Evolutionary conservation across 2,113 vertebrate genomes (phyloP).

Genomic region (Cyanoderma ruficeps): DNA sequence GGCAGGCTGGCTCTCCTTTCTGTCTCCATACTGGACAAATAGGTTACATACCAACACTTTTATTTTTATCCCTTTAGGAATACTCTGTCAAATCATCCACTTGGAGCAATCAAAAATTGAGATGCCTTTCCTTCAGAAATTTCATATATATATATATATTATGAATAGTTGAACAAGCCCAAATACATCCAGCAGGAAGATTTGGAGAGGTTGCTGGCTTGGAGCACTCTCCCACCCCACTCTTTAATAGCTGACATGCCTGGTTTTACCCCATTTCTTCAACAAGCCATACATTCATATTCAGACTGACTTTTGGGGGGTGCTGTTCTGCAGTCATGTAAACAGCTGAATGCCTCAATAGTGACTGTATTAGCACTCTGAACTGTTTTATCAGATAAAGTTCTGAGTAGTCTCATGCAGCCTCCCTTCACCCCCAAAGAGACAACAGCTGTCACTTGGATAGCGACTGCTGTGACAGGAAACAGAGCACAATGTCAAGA

Average conservation of each 20-base stretch:
- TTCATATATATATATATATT: neutral
- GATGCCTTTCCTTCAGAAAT: neutral
- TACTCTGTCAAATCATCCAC: neutral
- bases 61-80: slow-evolving; percentile 46
- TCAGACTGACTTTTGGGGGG: neutral
- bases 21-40: neutral
- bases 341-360: neutral
- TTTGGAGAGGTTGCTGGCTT: neutral
- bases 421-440: neutral
- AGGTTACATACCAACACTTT: slow-evolving; percentile 43
- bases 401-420: neutral
- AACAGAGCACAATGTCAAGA: neutral
- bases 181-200: neutral
- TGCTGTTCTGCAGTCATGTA: neutral
- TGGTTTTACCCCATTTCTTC: neutral
- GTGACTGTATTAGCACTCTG: neutral
- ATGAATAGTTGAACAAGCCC: neutral
- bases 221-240: neutral
- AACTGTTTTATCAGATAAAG: neutral
- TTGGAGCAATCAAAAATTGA: neutral
- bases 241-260: neutral
- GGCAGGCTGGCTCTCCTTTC: neutral
- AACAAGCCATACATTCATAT: neutral
- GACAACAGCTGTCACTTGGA: neutral
- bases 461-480: neutral